These are phyloP conservation scores for Pseudochirops corinnae DNA, from an alignment of 2,797 vertebrate genomes.

Conservation along the genomic window DNA sequence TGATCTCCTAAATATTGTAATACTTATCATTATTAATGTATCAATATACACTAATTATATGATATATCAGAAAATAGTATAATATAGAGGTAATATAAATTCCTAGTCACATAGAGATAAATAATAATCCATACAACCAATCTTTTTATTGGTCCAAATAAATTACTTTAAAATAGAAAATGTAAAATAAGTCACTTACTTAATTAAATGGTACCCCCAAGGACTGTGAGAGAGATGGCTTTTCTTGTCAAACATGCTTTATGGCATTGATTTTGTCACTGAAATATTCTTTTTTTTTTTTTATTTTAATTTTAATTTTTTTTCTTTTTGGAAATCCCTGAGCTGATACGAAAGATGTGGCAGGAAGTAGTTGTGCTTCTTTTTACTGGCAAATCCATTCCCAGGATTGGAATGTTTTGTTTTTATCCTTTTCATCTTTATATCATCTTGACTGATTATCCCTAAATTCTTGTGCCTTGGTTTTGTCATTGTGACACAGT, in stretches of 20 bases:
- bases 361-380: constrained; percentile 12
- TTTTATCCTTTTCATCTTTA: not conserved
- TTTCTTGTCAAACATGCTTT: constrained; percentile 22
- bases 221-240: not conserved
- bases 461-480: constrained; percentile 4
- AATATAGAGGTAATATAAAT: not conserved
- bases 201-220: not conserved
- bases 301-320: too few relatives aligned
- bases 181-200: not conserved
- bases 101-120: not conserved
- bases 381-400: not conserved
- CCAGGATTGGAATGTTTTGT: not conserved
- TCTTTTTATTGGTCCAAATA: constrained; percentile 10
- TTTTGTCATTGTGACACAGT: constrained; percentile 36
- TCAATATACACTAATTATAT: constrained; percentile 4
- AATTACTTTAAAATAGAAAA: constrained; percentile 12
- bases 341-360: not conserved
- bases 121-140: not conserved
- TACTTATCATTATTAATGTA: not conserved
- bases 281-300: not conserved
- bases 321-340: not conserved
- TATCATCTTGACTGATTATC: not conserved
- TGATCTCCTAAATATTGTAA: not conserved
- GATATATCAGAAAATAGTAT: not conserved
- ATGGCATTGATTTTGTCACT: not conserved